A percentile compares a stretch with the other conserved stretches of the same genome.
phyloP scores from a whole-genome alignment of 2,113 vertebrate genomes.

The Clarias magur region DNA sequence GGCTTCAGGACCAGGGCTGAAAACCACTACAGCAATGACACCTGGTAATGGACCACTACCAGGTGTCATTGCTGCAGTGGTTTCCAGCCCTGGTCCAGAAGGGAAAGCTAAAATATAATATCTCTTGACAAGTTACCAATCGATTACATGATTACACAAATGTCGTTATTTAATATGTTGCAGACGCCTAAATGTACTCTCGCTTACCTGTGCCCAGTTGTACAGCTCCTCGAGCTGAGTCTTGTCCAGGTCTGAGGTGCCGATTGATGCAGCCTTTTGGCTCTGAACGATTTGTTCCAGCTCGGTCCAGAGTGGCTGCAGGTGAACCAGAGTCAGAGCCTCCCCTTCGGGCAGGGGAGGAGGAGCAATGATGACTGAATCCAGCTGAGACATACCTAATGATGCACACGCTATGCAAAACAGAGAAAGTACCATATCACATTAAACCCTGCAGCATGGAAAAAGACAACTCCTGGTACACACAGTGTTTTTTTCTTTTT shows the following conservation, averaged over 20 bases:
- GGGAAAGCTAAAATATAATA: background rate
- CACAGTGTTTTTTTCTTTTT: background rate
- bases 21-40: background rate
- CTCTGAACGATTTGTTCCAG: slow-evolving; percentile 86
- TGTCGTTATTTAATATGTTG: background rate
- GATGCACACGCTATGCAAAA: slow-evolving; percentile 79
- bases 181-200: background rate
- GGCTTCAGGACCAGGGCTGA: background rate
- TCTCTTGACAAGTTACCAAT: background rate
- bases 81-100: background rate
- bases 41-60: background rate
- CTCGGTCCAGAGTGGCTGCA: slow-evolving; percentile 91
- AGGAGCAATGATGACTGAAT: slow-evolving; percentile 93
- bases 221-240: slow-evolving; percentile 89
- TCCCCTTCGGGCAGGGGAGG: slow-evolving; percentile 79
- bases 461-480: background rate
- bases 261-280: slow-evolving; percentile 87
- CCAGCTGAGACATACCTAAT: slow-evolving; percentile 88
- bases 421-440: background rate
- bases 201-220: slow-evolving; percentile 89
- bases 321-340: slow-evolving; percentile 79
- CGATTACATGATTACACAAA: background rate
- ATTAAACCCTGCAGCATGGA: background rate
- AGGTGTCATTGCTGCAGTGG: too few species aligned
- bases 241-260: slow-evolving; percentile 96